Percentiles rank a stretch among this genome's conserved stretches.
Conservation (phyloP, 1,140 invertebrate genomes). For the Vanessa atalanta region DNA sequence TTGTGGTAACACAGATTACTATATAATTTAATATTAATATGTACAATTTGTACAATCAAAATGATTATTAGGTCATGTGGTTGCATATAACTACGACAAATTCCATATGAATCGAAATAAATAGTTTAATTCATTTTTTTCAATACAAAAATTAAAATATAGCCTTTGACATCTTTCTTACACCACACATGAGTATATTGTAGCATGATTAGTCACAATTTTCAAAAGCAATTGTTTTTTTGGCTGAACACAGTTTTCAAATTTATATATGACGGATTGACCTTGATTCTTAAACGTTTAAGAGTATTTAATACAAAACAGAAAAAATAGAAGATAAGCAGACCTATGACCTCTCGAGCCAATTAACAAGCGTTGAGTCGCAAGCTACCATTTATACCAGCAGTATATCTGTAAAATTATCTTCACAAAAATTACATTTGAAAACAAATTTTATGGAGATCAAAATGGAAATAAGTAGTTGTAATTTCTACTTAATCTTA, state of each 20-base stretch:
- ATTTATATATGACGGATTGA: background rate
- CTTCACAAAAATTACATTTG: background rate
- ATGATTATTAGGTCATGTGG: slow-evolving; percentile 31
- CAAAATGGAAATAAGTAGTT: slow-evolving; percentile 19
- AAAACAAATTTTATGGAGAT: slow-evolving; percentile 10
- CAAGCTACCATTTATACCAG: too few relatives aligned
- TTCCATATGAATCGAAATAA: background rate
- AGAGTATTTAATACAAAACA: too few relatives aligned
- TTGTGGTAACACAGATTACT: slow-evolving; percentile 36
- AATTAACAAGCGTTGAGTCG: too few relatives aligned
- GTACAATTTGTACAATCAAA: slow-evolving; percentile 43
- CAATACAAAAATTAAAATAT: too few relatives aligned
- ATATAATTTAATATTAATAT: slow-evolving; percentile 37
- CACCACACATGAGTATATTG: too few relatives aligned
- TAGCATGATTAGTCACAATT: too few relatives aligned
- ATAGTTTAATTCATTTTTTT: background rate
- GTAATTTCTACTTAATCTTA: slow-evolving; percentile 28
- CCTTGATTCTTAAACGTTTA: background rate
- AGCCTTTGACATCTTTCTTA: background rate
- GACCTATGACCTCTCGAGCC: too few relatives aligned
- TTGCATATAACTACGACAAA: slow-evolving; percentile 4
- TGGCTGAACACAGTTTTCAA: too few relatives aligned
- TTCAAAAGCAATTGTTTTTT: too few relatives aligned
- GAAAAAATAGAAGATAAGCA: too few relatives aligned
- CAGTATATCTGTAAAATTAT: too few relatives aligned